Percentiles rank a stretch among this genome's conserved stretches.
Evolutionary conservation across 2,888 invertebrate genomes (phyloP).

Genomic region (Tinea trinotella): DNA sequence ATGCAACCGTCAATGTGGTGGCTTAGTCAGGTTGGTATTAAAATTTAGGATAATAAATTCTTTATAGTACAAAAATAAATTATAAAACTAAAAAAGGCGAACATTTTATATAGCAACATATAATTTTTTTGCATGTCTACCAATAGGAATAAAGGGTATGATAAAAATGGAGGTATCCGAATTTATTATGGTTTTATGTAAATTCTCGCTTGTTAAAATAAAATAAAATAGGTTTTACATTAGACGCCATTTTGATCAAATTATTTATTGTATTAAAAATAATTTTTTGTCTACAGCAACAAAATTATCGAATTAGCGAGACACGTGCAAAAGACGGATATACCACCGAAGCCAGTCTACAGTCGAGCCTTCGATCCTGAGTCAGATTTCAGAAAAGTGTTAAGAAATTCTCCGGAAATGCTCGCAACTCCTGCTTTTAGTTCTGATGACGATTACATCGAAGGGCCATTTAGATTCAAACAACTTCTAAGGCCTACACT

Average conservation of each 20-base stretch:
- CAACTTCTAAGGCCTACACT: conserved; percentile 76
- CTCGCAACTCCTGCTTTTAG: conserved; percentile 59
- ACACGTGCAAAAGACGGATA: conserved; percentile 48
- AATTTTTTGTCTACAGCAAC: conserved; percentile 38
- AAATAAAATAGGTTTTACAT: too few relatives aligned
- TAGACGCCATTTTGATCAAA: too few relatives aligned
- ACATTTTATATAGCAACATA: not conserved
- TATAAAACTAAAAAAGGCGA: not conserved
- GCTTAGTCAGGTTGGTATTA: conserved; percentile 51
- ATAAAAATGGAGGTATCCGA: not conserved
- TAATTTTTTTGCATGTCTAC: conserved; percentile 8
- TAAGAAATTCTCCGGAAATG: conserved; percentile 62
- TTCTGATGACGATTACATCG: conserved; percentile 69
- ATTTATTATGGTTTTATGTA: not conserved
- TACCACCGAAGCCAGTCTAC: conserved; percentile 44
- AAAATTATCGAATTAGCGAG: conserved; percentile 64
- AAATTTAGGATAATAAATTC: too few relatives aligned
- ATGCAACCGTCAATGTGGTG: conserved; percentile 55
- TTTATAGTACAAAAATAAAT: conserved; percentile 35
- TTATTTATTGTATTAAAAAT: not conserved
- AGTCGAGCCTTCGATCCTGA: conserved; percentile 50
- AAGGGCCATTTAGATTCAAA: conserved; percentile 79
- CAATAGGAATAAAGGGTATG: conserved; percentile 16
- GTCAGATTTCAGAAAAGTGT: conserved; percentile 58
- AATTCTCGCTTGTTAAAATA: too few relatives aligned